Evolutionary conservation across 2,797 vertebrate species (phyloP).

Genomic region (Antennarius maculatus): DNA sequence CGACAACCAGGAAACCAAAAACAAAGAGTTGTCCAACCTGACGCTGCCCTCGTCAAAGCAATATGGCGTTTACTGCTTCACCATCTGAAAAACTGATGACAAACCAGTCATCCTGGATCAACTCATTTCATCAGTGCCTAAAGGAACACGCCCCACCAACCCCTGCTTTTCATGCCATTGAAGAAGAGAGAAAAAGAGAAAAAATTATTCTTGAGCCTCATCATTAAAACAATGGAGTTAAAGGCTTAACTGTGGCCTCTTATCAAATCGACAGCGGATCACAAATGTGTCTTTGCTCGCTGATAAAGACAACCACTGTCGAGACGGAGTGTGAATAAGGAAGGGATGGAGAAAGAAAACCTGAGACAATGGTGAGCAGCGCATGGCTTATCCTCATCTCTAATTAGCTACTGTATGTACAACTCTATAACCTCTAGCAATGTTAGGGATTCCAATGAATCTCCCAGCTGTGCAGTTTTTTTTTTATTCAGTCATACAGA

Average conservation of each 20-base stretch:
- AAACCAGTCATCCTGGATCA: background rate
- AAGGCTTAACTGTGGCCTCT: conserved; percentile 67
- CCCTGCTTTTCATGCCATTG: background rate
- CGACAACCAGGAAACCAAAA: background rate
- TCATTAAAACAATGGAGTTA: conserved; percentile 74
- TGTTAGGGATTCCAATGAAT: conserved; percentile 54
- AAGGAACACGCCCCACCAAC: background rate
- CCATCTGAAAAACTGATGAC: background rate
- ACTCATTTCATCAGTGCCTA: background rate
- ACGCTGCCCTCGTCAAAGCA: background rate
- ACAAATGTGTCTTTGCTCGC: conserved; percentile 63
- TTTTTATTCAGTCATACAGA: conserved; percentile 16
- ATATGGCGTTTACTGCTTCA: background rate
- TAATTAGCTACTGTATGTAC: conserved; percentile 71
- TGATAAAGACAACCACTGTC: conserved; percentile 64
- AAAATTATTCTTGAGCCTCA: conserved; percentile 56
- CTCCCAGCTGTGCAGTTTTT: conserved; percentile 29
- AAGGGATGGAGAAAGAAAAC: conserved; percentile 24
- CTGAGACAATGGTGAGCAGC: conserved; percentile 17
- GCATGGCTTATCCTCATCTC: conserved; percentile 58
- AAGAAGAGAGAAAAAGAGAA: conserved; percentile 14
- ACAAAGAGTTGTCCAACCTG: background rate
- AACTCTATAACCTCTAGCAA: conserved; percentile 52
- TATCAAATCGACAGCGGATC: conserved; percentile 70
- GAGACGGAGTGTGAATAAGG: conserved; percentile 21